Evolutionary conservation across 2,888 invertebrate species (phyloP).

Genomic region (Eupithecia pulchellata): DNA sequence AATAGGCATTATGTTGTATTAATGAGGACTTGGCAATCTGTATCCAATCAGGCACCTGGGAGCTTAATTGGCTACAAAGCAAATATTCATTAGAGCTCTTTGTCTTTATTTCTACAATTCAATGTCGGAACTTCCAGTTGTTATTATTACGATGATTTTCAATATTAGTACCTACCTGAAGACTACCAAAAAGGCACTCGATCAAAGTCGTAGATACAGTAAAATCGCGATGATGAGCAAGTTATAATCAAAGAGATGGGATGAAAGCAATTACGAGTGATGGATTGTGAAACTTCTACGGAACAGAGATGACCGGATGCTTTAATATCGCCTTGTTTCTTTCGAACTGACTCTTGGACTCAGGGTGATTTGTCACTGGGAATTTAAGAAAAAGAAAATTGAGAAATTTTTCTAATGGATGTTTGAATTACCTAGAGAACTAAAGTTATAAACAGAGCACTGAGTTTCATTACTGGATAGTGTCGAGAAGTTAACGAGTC

Average conservation of each 20-base stretch:
- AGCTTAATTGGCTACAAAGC: slow-evolving; percentile 1
- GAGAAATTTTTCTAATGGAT: slow-evolving; percentile 36
- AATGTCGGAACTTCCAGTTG: background rate
- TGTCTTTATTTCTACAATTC: background rate
- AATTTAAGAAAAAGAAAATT: slow-evolving; percentile 44
- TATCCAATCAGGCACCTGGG: slow-evolving; percentile 3
- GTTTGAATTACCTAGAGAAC: slow-evolving; percentile 29
- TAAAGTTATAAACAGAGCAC: slow-evolving; percentile 7
- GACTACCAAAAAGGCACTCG: slow-evolving; percentile 24
- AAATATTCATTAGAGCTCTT: background rate
- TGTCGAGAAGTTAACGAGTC: background rate
- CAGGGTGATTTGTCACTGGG: slow-evolving; percentile 68
- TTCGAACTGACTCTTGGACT: slow-evolving; percentile 59
- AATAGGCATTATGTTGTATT: background rate
- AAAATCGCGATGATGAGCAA: slow-evolving; percentile 44
- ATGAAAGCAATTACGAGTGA: slow-evolving; percentile 76
- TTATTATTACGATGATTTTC: background rate
- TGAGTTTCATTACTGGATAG: background rate
- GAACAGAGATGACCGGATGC: slow-evolving; percentile 68
- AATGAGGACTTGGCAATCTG: background rate
- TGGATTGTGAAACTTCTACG: slow-evolving; percentile 73
- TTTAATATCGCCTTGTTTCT: slow-evolving; percentile 75
- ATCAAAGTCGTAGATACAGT: slow-evolving; percentile 40
- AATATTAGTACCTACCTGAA: background rate
- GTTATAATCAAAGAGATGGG: slow-evolving; percentile 73